These are phyloP conservation scores for Loriculus beryllinus DNA, from an alignment of 2,797 vertebrate species.

Conservation along the genomic window DNA sequence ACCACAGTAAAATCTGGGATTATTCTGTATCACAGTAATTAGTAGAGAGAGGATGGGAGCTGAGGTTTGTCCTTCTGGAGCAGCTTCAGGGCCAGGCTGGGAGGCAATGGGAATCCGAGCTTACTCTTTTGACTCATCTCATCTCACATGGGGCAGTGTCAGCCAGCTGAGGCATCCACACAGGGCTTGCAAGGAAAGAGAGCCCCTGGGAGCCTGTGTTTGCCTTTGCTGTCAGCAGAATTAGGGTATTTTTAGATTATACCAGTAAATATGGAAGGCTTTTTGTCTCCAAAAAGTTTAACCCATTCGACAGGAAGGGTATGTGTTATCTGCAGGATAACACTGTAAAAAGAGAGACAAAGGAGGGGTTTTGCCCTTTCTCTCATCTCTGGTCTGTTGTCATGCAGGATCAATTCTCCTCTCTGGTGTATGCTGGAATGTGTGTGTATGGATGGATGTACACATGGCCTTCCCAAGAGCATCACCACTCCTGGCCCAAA, in stretches of 20 bases:
- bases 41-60: not conserved
- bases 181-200: not conserved
- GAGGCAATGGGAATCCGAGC: rapidly evolving
- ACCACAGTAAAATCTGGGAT: not conserved
- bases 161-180: not conserved
- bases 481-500: not conserved
- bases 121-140: not conserved
- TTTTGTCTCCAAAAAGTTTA: not conserved
- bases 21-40: not conserved
- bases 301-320: not conserved
- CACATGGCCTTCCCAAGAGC: not conserved
- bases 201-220: not conserved
- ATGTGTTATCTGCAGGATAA: not conserved
- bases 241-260: not conserved
- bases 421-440: not conserved
- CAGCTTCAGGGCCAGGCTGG: not conserved
- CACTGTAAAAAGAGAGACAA: not conserved
- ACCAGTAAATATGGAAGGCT: not conserved
- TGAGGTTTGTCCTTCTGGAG: not conserved
- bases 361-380: not conserved
- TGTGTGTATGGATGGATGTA: not conserved
- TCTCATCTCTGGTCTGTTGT: not conserved
- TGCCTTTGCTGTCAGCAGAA: not conserved
- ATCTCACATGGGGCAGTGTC: not conserved
- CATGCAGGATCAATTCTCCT: not conserved